Evolutionary conservation across 2,797 vertebrate genomes (phyloP).

Genomic region (Sebastes cheni): DNA sequence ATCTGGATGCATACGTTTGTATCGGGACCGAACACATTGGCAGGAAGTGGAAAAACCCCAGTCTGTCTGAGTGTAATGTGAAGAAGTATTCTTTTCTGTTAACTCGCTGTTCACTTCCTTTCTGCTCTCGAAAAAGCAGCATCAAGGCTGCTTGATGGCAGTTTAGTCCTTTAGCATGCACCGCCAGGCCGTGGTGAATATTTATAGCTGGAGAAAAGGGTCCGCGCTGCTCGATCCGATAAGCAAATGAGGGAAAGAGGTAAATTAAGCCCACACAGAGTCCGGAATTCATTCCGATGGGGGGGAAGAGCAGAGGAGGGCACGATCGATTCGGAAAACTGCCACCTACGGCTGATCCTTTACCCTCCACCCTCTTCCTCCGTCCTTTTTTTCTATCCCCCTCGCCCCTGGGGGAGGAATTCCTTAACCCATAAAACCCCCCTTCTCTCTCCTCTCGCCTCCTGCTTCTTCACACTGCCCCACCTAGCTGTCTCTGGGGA

Average conservation of each 20-base stretch:
- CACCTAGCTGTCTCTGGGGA: slow-evolving; percentile 70
- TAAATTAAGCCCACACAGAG: slow-evolving; percentile 74
- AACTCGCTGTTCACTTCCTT: background rate
- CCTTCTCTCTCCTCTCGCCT: slow-evolving; percentile 9
- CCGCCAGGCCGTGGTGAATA: slow-evolving; percentile 54
- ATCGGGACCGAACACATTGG: slow-evolving; percentile 7
- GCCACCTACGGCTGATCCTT: slow-evolving; percentile 74
- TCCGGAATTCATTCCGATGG: slow-evolving; percentile 73
- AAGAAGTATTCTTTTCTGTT: slow-evolving; percentile 10
- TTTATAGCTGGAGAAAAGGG: slow-evolving; percentile 58
- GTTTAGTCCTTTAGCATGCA: slow-evolving; percentile 45
- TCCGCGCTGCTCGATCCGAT: slow-evolving; percentile 41
- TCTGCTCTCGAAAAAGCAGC: slow-evolving; percentile 21
- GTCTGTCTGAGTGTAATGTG: background rate
- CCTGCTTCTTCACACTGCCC: slow-evolving; percentile 53
- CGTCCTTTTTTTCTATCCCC: slow-evolving; percentile 38
- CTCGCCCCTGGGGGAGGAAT: slow-evolving; percentile 70
- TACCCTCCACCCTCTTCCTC: slow-evolving; percentile 61
- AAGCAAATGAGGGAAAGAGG: slow-evolving; percentile 72
- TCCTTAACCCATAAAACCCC: slow-evolving; percentile 64
- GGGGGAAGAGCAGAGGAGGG: slow-evolving; percentile 31
- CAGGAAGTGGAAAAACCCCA: slow-evolving; percentile 38
- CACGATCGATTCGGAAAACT: slow-evolving; percentile 71
- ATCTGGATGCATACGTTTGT: slow-evolving; percentile 47
- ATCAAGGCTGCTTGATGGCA: slow-evolving; percentile 1